Conservation (phyloP, 2,888 invertebrate genomes). For the Selenia dentaria region DNA sequence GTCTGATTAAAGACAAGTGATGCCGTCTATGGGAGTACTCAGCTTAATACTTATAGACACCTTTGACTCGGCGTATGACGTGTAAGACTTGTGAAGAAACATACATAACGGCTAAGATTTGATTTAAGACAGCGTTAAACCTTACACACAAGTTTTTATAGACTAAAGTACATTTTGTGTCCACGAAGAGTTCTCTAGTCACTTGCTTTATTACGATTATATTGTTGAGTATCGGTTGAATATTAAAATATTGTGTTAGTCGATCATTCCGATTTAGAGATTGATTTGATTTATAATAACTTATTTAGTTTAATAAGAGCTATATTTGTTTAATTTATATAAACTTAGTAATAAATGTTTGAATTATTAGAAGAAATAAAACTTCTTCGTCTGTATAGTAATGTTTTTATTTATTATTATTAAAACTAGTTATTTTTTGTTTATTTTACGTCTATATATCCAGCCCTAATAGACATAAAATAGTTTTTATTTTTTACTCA, state of each 20-base stretch:
- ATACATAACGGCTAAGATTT: too few species aligned
- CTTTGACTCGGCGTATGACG: too few species aligned
- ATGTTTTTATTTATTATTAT: constrained; percentile 20
- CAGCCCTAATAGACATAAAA: constrained; percentile 54
- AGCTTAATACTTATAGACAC: too few species aligned
- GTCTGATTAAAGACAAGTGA: too few species aligned
- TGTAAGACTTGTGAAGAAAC: too few species aligned
- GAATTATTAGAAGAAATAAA: constrained; percentile 34
- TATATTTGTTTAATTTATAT: constrained; percentile 29
- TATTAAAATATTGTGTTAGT: not conserved
- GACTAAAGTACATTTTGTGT: too few species aligned
- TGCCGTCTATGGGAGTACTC: too few species aligned
- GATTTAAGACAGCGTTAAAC: too few species aligned
- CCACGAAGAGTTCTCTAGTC: too few species aligned
- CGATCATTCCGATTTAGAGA: constrained; percentile 5
- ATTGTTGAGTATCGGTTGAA: too few species aligned
- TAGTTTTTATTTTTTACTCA: constrained; percentile 16
- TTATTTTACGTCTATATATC: constrained; percentile 45
- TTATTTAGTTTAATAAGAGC: constrained; percentile 22
- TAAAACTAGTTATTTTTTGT: constrained; percentile 23
- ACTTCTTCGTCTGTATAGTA: constrained; percentile 32
- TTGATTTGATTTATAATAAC: constrained; percentile 1
- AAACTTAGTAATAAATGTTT: constrained; percentile 10
- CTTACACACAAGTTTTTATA: too few species aligned
- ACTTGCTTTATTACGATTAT: too few species aligned